A percentile compares a stretch with the other conserved stretches of the same genome.
phyloP scores from a whole-genome alignment of 2,113 vertebrate species.

The Hydrochoerus hydrochaeris region DNA sequence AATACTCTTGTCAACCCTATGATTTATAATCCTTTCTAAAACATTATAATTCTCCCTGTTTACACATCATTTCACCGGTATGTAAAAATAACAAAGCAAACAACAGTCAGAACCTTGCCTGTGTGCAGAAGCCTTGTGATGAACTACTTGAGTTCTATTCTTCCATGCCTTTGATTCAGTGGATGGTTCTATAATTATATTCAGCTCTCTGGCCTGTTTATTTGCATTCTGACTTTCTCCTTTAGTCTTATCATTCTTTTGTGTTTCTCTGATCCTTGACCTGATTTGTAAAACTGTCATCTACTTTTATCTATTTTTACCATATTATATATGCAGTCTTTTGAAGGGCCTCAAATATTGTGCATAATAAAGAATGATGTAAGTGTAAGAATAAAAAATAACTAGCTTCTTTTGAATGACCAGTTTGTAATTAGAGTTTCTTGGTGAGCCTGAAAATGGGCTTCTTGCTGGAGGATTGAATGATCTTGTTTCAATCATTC shows the following conservation, averaged over 20 bases:
- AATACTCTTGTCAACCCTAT: background rate
- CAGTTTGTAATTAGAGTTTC: background rate
- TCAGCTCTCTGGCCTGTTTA: background rate
- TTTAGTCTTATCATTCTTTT: background rate
- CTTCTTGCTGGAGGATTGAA: background rate
- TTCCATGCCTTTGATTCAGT: background rate
- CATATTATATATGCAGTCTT: background rate
- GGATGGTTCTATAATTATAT: background rate
- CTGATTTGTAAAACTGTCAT: slow-evolving; percentile 34
- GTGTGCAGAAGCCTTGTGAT: background rate
- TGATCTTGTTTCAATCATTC: slow-evolving; percentile 57
- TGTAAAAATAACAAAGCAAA: background rate
- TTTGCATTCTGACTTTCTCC: background rate
- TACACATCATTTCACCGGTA: background rate
- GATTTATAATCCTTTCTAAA: background rate
- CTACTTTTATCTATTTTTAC: slow-evolving; percentile 59
- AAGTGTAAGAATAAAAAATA: background rate
- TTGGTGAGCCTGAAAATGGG: background rate
- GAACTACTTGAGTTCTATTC: background rate
- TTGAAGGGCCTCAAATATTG: background rate
- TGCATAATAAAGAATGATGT: background rate
- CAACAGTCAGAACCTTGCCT: background rate
- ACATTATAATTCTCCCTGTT: background rate
- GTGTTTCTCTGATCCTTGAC: slow-evolving; percentile 54
- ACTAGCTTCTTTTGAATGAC: background rate